Percentiles rank a stretch among this genome's conserved stretches.
Conservation (phyloP, 37 sponge, comb jelly and placozoan species). For the Lycopodina hypogea region DNA sequence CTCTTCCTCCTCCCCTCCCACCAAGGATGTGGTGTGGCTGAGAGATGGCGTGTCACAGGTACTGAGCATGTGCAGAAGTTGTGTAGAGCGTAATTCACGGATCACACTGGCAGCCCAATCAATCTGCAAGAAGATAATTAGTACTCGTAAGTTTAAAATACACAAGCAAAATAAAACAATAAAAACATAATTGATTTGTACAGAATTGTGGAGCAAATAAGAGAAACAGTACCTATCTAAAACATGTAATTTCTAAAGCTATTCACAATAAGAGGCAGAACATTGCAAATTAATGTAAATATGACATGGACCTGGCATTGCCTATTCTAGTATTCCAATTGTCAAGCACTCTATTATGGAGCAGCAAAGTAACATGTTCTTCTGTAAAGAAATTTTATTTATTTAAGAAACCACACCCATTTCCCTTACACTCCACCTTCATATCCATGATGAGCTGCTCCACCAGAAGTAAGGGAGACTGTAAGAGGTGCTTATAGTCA, state of each 20-base stretch:
- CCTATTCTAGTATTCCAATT: too few species aligned
- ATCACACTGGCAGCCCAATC: conserved; percentile 70
- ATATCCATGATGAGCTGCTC: conserved; percentile 89
- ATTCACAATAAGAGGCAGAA: too few species aligned
- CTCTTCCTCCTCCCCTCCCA: conserved; percentile 15
- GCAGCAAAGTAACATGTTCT: too few species aligned
- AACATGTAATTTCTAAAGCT: too few species aligned
- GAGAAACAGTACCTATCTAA: too few species aligned
- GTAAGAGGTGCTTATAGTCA: conserved; percentile 53
- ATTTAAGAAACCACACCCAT: too few species aligned
- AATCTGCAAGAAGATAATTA: conserved; percentile 20
- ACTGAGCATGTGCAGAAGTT: conserved; percentile 1
- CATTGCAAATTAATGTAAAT: too few species aligned
- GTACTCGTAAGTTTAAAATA: not conserved
- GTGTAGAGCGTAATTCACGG: conserved; percentile 23
- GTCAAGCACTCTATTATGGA: too few species aligned
- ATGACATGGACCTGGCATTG: too few species aligned
- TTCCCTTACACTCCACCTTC: conserved; percentile 53
- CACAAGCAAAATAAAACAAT: too few species aligned
- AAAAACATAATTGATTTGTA: not conserved
- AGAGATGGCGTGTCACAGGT: conserved; percentile 30
- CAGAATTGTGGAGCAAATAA: not conserved
- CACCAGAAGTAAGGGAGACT: conserved; percentile 59
- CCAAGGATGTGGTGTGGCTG: conserved; percentile 18
- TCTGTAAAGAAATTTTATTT: too few species aligned